phyloP scores from a whole-genome alignment of 2,888 invertebrate genomes.

The Neoaliturus tenellus region DNA sequence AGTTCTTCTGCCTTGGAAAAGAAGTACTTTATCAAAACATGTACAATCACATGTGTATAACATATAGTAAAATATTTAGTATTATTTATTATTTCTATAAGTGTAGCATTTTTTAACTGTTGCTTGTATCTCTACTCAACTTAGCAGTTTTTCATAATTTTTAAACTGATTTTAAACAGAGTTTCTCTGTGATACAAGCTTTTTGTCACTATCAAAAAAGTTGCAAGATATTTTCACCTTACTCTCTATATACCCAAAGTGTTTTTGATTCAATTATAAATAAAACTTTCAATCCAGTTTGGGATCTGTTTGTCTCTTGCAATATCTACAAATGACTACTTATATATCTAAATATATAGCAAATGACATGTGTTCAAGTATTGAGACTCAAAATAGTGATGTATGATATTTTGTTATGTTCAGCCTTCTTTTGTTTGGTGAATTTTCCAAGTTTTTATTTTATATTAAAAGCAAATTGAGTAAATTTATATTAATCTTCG shows the following conservation, averaged over 20 bases:
- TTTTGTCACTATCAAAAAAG: background rate
- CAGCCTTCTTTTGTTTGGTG: conserved; percentile 23
- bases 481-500: background rate
- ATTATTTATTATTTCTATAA: conserved; percentile 5
- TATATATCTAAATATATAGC: conserved; percentile 15
- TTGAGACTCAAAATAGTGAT: conserved; percentile 35
- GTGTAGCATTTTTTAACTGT: conserved; percentile 29
- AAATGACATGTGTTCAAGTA: conserved; percentile 39
- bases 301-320: background rate
- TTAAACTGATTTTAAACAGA: background rate
- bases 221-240: background rate
- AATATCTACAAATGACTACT: background rate
- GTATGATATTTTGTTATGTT: conserved; percentile 14
- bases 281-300: background rate
- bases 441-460: background rate
- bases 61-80: background rate
- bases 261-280: background rate
- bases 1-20: background rate
- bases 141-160: background rate
- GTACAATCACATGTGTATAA: conserved; percentile 45
- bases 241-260: background rate
- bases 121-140: background rate
- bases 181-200: background rate
- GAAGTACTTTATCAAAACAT: conserved; percentile 11
- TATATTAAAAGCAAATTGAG: background rate